Evolutionary conservation across 2,797 vertebrate genomes (phyloP).

Genomic region (Chelonia mydas): DNA sequence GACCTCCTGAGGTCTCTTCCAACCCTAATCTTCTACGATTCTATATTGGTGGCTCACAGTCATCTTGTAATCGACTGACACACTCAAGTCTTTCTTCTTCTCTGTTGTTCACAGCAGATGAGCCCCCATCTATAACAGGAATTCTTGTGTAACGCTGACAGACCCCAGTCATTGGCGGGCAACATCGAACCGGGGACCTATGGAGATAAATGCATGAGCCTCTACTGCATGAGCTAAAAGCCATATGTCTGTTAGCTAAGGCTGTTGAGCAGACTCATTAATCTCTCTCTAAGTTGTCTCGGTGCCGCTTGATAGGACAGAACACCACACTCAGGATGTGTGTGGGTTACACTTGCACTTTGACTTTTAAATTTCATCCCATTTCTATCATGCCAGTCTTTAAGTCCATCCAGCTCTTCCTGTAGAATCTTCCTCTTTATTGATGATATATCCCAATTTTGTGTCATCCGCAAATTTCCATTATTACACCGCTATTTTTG

Average conservation of each 20-base stretch:
- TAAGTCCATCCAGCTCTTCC: background rate
- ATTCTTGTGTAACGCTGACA: background rate
- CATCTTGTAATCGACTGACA: background rate
- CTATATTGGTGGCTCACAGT: background rate
- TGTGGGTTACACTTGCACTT: background rate
- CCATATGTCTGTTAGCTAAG: too few species aligned
- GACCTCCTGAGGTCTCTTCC: too few species aligned
- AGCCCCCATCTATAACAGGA: background rate
- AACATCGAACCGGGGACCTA: too few species aligned
- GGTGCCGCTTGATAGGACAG: too few species aligned
- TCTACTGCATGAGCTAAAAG: too few species aligned
- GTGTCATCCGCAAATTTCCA: background rate
- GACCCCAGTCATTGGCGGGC: too few species aligned
- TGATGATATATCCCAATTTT: background rate
- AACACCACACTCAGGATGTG: too few species aligned
- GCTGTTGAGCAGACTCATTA: too few species aligned
- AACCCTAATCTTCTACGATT: too few species aligned
- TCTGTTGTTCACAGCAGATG: background rate
- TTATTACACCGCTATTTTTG: background rate
- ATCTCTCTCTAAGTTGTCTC: too few species aligned
- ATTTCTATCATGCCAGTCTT: background rate
- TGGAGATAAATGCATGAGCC: too few species aligned
- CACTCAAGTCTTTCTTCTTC: background rate
- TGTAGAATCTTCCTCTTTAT: background rate
- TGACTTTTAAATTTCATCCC: background rate